A percentile compares a stretch with the other conserved stretches of the same genome.
These are phyloP conservation scores for Anthrax anthrax DNA, from an alignment of 2,888 invertebrate genomes.

Conservation along the genomic window DNA sequence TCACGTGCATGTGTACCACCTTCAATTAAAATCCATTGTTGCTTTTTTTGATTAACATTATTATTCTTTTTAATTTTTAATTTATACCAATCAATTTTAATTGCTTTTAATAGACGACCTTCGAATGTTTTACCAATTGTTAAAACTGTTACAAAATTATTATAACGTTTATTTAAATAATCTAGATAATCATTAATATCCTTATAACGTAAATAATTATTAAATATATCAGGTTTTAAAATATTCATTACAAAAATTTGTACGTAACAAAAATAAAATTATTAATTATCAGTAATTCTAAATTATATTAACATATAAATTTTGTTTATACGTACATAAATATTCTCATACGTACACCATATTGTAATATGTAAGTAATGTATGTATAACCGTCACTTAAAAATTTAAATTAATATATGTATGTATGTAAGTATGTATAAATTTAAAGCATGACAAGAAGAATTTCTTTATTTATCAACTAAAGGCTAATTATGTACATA, in stretches of 20 bases:
- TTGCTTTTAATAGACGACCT: slow-evolving; percentile 22
- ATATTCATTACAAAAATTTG: slow-evolving; percentile 8
- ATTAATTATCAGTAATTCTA: background rate
- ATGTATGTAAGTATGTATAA: no score
- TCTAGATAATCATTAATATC: slow-evolving; percentile 30
- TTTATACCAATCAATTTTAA: slow-evolving; percentile 29
- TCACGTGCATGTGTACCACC: slow-evolving; percentile 46
- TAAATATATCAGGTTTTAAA: slow-evolving; percentile 21
- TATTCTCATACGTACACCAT: no score
- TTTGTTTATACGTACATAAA: no score
- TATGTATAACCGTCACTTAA: no score
- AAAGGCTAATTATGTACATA: no score
- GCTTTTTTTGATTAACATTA: background rate
- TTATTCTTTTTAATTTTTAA: slow-evolving; percentile 5
- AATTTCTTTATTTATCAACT: no score
- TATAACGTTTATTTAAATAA: slow-evolving; percentile 21
- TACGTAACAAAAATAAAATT: background rate
- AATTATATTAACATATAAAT: no score
- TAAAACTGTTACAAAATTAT: slow-evolving; percentile 22
- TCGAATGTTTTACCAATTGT: slow-evolving; percentile 28
- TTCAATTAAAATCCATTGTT: slow-evolving; percentile 28
- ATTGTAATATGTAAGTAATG: no score
- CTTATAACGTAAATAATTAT: slow-evolving; percentile 23
- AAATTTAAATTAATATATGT: no score
- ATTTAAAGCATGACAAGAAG: no score